phyloP scores from a whole-genome alignment of 92 coral and sea anemone genomes.

The Meandrina meandrites region DNA sequence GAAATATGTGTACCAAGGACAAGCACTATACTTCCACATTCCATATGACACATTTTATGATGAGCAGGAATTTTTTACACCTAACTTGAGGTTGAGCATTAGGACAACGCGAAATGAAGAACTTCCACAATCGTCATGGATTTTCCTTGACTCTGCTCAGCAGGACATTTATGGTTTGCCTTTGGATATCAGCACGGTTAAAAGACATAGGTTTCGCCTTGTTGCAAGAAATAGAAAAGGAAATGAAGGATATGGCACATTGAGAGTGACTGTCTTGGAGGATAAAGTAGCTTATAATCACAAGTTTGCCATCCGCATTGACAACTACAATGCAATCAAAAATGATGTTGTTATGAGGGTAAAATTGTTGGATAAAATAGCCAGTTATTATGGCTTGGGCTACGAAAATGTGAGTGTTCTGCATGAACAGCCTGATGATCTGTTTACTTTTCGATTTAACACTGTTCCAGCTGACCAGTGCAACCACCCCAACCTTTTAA shows the following conservation, averaged over 20 bases:
- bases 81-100: slow-evolving; percentile 57
- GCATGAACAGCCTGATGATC: slow-evolving; percentile 38
- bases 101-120: slow-evolving; percentile 30
- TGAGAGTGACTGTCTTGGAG: slow-evolving; percentile 22
- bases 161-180: slow-evolving; percentile 85
- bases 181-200: slow-evolving; percentile 35
- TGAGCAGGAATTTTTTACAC: slow-evolving; percentile 62
- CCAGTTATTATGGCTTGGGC: slow-evolving; percentile 62
- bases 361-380: slow-evolving; percentile 58
- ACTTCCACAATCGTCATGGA: slow-evolving; percentile 63
- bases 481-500: slow-evolving; percentile 21
- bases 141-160: slow-evolving; percentile 41
- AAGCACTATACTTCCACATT: slow-evolving; percentile 56
- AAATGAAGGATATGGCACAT: background rate
- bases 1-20: slow-evolving; percentile 45
- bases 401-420: slow-evolving; percentile 59
- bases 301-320: slow-evolving; percentile 42
- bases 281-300: slow-evolving; percentile 35
- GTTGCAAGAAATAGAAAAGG: slow-evolving; percentile 51
- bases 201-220: slow-evolving; percentile 42
- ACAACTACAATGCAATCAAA: slow-evolving; percentile 46
- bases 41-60: slow-evolving; percentile 70
- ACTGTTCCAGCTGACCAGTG: slow-evolving; percentile 60
- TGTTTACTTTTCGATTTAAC: slow-evolving; percentile 70
- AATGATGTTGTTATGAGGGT: slow-evolving; percentile 53